Base-by-base conservation (phyloP, 2,797 vertebrate species). In the Danio choprae region DNA sequence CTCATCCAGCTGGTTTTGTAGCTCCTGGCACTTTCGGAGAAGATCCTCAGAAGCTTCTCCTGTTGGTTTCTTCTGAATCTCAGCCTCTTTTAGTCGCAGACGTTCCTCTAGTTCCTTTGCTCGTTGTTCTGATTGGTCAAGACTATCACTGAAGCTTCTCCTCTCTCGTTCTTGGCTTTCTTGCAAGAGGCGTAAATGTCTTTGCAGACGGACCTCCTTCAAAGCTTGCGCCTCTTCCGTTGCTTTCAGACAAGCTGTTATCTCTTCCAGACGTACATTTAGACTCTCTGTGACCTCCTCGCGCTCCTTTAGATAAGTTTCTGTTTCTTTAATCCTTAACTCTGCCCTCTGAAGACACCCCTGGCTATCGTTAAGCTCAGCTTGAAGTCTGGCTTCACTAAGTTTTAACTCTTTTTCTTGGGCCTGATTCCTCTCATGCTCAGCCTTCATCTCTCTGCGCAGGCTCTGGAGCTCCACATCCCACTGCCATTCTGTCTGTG, bases 81-180 rank as follows among this genome's bases (percentile, higher is more conserved):
- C 94, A 58, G 87, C 85, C 65, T 98, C 88, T 87, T 96, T 95
- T 81, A 96, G 95, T 80, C 96, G 94, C 48, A 98, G 92, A 87
- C 91, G 92, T 80, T 95, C 92, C 87, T 96, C 95, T 0, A 96
- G 95, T 70, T 96, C 94, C 0, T 91, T 90, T n/a, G 93, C 93
- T 60, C 89, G 95, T 68, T 93, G 93, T 77, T 98, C 96, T 0
- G 94, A 92, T 82, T 96, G 93, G 7, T 92, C 94, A 65, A 98
- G 90, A 78, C 92, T 95, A 44, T 89, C 90, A 48, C 93, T 81
- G 56, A 98, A 87, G 48, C 91, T 94, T 87, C 91, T 95, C 86
- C 96, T 95, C 44, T 98, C 97, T 81, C 93, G 91, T 79, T 96
- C 96, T 0, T 97, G 97, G 90, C 95, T 98, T 13, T 94, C 95